Base-by-base conservation (phyloP, 2,797 vertebrate species). In the Denticeps clupeoides region DNA sequence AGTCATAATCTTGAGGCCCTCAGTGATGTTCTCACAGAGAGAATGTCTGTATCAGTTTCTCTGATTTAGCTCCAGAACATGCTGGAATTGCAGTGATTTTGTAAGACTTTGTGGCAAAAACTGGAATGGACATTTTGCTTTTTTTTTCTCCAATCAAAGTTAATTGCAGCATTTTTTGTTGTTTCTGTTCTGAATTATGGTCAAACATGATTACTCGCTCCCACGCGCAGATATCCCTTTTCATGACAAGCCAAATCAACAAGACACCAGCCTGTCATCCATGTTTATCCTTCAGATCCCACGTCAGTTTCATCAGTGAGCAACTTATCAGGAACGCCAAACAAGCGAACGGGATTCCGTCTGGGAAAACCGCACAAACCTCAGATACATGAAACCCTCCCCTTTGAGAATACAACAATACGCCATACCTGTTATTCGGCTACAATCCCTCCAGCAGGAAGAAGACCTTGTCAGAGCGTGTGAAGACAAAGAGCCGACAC, bases 21-120 rank as follows among this genome's bases (percentile, higher is more conserved):
- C n/a, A n/a, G n/a, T n/a, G n/a, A n/a, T n/a, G 9, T 22, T 24
- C 21, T 27, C 33, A 25, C 23, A 21, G 24, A 21, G 1, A 50
- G 41, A 50, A 48, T 47, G 60, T 44, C 37, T 41, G 3, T 40
- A 33, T 12, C 55, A 41, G 40, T 47, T 41, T 60, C 12, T 23
- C 29, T 48, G 40, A n/a, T n/a, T n/a, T n/a, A 35, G 26, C 28
- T 11, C 2, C 23, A 48, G 22, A 31, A 24, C 38, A 18, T 8
- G 5, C 13, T 10, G 24, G 37, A 13, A 10, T 13, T 33, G 7
- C 23, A 25, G 35, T 13, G 18, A 38, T 25, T 46, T 11, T 40
- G 24, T 52, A 42, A 27, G 19, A 13, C 5, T 28, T 37, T 37
- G 35, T 29, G 7, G 31, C 47, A 11, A 19, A 23, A 16, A 26